These are phyloP conservation scores for Ptychadena robeensis DNA, from an alignment of 2,797 vertebrate species.

Conservation along the genomic window DNA sequence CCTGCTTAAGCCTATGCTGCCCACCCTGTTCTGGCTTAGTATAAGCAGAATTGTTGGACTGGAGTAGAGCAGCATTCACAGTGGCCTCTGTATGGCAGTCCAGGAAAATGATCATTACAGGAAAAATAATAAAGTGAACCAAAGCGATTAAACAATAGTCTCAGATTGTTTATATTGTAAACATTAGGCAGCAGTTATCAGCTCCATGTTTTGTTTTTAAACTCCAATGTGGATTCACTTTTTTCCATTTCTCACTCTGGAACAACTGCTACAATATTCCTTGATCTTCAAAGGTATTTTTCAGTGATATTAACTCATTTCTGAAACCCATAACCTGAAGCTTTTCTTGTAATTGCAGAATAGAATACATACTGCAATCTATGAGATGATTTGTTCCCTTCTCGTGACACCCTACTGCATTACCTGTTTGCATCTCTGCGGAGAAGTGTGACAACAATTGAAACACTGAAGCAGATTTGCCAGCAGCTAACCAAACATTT, in stretches of 20 bases:
- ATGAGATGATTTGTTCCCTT: slow-evolving; percentile 3
- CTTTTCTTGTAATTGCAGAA: slow-evolving; percentile 40
- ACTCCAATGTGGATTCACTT: slow-evolving; percentile 9
- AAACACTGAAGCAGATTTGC: slow-evolving; percentile 16
- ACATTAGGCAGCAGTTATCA: slow-evolving; percentile 23
- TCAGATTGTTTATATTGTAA: slow-evolving; percentile 19
- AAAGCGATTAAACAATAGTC: neutral
- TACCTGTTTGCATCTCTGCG: neutral
- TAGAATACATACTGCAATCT: neutral
- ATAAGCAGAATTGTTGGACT: neutral
- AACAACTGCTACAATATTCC: slow-evolving; percentile 18
- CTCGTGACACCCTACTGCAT: neutral
- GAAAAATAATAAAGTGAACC: neutral
- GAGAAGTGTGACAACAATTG: neutral
- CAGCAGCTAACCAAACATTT: slow-evolving; percentile 11
- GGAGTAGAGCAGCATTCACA: neutral
- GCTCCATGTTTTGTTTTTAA: slow-evolving; percentile 18
- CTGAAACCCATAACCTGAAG: slow-evolving; percentile 17
- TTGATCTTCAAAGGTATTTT: slow-evolving; percentile 14
- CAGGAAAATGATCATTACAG: slow-evolving; percentile 10
- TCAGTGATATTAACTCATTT: slow-evolving; percentile 6
- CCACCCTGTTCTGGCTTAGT: neutral
- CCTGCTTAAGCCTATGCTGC: neutral
- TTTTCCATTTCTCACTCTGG: neutral
- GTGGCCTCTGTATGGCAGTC: neutral